These are phyloP conservation scores for Rhynchotus rufescens DNA, from an alignment of 2,797 vertebrate genomes.

Conservation along the genomic window DNA sequence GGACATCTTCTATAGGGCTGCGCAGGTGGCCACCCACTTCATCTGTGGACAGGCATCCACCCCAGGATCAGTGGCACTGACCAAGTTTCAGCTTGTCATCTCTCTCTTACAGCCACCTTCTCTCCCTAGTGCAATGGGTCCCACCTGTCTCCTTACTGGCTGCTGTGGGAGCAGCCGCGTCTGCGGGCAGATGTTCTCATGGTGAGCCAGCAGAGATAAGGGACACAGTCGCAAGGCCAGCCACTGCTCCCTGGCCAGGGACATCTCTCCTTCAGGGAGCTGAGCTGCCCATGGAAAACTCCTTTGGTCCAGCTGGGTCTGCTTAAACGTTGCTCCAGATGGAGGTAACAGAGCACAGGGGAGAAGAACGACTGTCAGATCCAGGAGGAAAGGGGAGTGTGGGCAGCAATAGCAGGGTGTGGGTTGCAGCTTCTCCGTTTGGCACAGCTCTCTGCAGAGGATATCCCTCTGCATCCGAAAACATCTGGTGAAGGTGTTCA, in stretches of 20 bases:
- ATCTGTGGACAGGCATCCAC: not conserved
- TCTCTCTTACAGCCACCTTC: not conserved
- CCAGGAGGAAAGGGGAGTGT: fast-evolving
- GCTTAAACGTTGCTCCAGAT: fast-evolving
- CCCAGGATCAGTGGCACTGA: not conserved
- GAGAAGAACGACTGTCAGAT: fast-evolving
- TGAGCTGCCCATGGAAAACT: not conserved
- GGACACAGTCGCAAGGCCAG: not conserved
- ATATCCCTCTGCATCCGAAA: fast-evolving
- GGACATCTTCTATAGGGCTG: not conserved
- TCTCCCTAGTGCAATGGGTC: not conserved
- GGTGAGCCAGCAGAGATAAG: not conserved
- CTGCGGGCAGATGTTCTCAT: fast-evolving
- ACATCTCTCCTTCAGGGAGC: not conserved
- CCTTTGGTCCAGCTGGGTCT: not conserved
- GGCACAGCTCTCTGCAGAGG: not conserved
- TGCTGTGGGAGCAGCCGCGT: not conserved
- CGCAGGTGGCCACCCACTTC: not conserved
- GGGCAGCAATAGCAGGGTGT: fast-evolving
- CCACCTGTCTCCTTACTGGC: fast-evolving
- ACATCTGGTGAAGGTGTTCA: not conserved
- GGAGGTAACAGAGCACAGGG: fast-evolving
- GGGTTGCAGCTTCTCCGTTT: not conserved
- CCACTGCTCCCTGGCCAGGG: not conserved
- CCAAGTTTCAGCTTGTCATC: not conserved